A percentile compares a stretch with the other conserved stretches of the same genome.
Evolutionary conservation across 2,797 vertebrate species (phyloP).

Genomic region (Acanthopagrus latus): DNA sequence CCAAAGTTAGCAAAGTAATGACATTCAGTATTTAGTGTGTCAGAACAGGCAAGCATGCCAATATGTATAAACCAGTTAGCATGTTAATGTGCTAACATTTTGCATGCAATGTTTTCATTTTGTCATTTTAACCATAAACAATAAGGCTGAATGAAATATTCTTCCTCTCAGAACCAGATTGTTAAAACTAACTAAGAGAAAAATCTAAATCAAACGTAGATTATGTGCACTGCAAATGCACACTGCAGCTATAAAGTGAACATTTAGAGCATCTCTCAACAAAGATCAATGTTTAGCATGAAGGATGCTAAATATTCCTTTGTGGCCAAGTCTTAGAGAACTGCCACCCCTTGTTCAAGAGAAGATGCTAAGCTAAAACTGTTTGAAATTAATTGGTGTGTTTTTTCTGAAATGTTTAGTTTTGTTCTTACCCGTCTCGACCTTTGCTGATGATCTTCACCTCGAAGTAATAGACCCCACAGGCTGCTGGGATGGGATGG

Average conservation of each 20-base stretch:
- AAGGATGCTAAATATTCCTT: neutral
- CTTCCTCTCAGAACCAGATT: too few species aligned
- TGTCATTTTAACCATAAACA: neutral
- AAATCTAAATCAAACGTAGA: too few species aligned
- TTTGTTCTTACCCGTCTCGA: constrained; percentile 92
- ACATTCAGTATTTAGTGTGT: too few species aligned
- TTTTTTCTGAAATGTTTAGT: neutral
- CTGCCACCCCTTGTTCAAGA: too few species aligned
- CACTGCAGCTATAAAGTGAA: neutral
- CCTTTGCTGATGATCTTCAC: constrained; percentile 99
- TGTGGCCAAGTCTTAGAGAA: neutral
- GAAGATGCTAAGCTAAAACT: neutral
- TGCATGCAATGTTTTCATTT: neutral
- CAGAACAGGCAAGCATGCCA: neutral
- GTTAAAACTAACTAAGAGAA: too few species aligned
- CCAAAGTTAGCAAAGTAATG: too few species aligned
- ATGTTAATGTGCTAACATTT: too few species aligned
- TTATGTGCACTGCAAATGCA: neutral
- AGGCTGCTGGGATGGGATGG: constrained; percentile 98
- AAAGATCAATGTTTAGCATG: neutral
- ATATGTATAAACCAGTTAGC: neutral
- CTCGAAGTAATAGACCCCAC: constrained; percentile 99
- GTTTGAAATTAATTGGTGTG: neutral
- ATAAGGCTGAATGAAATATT: neutral
- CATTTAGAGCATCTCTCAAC: neutral